These are phyloP conservation scores for Cephalotes varians DNA, from an alignment of 2,888 invertebrate species.

Conservation along the genomic window DNA sequence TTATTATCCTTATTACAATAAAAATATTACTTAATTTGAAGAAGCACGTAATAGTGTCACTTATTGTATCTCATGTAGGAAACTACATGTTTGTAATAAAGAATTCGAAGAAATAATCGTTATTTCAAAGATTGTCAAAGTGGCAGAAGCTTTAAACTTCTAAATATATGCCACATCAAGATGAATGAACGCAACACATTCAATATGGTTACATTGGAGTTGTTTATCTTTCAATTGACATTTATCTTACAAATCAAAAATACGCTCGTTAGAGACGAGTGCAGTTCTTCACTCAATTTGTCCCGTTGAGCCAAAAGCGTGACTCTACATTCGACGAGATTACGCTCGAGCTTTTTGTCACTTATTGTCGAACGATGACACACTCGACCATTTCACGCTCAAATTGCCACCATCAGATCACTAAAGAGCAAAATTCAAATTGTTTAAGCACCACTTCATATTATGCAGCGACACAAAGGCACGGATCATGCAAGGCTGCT, in stretches of 20 bases:
- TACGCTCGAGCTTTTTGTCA: conserved; percentile 31
- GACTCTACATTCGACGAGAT: conserved; percentile 24
- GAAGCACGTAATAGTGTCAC: background rate
- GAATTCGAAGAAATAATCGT: background rate
- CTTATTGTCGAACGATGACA: conserved; percentile 28
- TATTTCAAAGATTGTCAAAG: background rate
- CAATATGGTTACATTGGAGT: background rate
- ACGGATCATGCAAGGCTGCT: conserved; percentile 30
- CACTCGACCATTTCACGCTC: conserved; percentile 42
- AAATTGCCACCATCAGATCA: conserved; percentile 17
- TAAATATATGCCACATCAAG: background rate
- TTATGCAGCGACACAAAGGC: conserved; percentile 19
- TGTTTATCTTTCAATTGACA: background rate
- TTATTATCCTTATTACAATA: background rate
- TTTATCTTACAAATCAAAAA: background rate
- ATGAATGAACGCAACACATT: conserved; percentile 9
- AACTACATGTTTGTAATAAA: no score
- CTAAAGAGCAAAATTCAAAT: conserved; percentile 60
- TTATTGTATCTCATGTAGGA: background rate
- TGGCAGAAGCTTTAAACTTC: background rate
- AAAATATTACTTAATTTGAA: background rate
- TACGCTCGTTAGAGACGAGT: background rate
- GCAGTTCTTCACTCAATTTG: background rate
- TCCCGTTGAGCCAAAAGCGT: conserved; percentile 7
- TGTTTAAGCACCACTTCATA: conserved; percentile 54